A percentile compares a stretch with the other conserved stretches of the same genome.
Evolutionary conservation across 1,140 invertebrate genomes (phyloP).

Genomic region (Pseudomyrmex cubaensis): DNA sequence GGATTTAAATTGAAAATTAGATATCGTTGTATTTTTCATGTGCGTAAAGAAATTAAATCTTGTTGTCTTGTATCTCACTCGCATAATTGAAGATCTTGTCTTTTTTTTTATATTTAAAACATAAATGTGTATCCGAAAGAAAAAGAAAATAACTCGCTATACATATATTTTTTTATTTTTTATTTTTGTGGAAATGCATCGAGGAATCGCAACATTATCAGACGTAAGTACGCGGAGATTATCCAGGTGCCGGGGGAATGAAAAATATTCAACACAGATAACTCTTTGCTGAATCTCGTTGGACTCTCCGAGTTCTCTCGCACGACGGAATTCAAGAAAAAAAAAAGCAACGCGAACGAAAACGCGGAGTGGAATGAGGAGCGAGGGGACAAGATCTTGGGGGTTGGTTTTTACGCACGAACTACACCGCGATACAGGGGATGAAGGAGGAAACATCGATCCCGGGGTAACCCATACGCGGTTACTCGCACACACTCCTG

Average conservation of each 20-base stretch:
- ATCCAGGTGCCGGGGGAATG: not conserved
- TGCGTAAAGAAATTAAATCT: not conserved
- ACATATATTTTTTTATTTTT: not conserved
- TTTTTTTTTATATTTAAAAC: too few species aligned
- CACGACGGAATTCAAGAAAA: conserved; percentile 12
- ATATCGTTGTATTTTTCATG: not conserved
- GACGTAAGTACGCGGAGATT: not conserved
- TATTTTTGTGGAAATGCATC: not conserved
- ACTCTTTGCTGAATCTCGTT: conserved; percentile 9
- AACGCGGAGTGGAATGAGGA: conserved; percentile 49
- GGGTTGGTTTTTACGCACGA: conserved; percentile 76
- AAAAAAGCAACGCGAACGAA: conserved; percentile 31
- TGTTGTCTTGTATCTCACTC: not conserved
- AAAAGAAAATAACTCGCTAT: conserved; percentile 18
- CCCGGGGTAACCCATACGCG: conserved; percentile 58
- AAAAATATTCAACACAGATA: conserved; percentile 12
- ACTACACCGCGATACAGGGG: conserved; percentile 70
- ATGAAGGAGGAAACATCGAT: conserved; percentile 74
- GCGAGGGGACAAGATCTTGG: conserved; percentile 62
- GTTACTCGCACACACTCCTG: not conserved
- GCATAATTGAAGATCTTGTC: not conserved
- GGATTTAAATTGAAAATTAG: not conserved
- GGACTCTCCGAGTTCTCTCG: conserved; percentile 11
- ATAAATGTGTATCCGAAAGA: not conserved
- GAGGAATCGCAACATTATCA: conserved; percentile 12